Conservation (phyloP, 2,113 vertebrate genomes). For the Scopus umbretta region DNA sequence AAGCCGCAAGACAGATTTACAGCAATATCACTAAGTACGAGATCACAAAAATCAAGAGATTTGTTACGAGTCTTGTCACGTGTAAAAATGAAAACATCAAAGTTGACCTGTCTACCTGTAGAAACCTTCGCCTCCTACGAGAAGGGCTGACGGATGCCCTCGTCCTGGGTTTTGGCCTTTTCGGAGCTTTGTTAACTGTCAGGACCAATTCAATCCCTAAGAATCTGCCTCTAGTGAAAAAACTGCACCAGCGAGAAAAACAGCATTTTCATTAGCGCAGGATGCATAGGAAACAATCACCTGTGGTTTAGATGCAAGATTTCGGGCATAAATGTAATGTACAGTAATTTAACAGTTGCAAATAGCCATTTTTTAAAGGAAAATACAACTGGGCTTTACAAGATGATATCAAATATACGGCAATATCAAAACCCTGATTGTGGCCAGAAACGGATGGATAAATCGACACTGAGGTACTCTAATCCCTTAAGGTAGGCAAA, state of each 20-base stretch:
- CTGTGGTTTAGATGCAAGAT: background rate
- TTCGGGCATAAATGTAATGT: background rate
- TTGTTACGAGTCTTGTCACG: background rate
- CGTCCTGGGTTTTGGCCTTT: background rate
- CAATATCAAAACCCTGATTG: background rate
- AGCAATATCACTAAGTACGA: background rate
- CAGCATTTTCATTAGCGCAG: background rate
- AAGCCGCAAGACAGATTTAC: constrained; percentile 12
- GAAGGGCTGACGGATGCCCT: background rate
- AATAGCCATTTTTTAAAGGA: background rate
- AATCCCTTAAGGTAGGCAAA: background rate
- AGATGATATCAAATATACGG: background rate
- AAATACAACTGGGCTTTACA: background rate
- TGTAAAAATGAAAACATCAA: background rate
- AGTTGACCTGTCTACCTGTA: background rate
- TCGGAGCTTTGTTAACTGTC: background rate
- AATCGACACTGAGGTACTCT: background rate
- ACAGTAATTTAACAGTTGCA: background rate
- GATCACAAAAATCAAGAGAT: background rate
- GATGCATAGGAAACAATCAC: background rate
- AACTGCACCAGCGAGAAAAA: background rate
- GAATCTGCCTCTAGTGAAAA: background rate
- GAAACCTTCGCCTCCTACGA: background rate
- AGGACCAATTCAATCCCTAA: background rate
- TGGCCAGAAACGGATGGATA: background rate